Evolutionary conservation across 2,113 vertebrate genomes (phyloP).

Genomic region (Anser brachyrhynchus): DNA sequence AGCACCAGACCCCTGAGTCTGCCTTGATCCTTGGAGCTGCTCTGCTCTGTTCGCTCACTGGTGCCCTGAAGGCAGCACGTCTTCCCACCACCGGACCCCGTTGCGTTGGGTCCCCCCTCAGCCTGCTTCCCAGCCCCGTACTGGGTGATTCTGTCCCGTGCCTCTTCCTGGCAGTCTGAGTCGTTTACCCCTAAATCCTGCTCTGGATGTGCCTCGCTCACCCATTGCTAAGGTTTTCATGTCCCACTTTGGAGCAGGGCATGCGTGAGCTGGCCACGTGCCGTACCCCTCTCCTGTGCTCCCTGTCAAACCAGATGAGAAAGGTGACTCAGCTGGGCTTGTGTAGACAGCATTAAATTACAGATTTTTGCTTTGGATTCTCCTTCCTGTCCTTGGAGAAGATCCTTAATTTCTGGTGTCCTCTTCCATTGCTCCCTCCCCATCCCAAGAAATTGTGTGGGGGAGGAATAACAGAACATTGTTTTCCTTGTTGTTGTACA

Average conservation of each 20-base stretch:
- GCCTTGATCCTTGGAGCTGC: background rate
- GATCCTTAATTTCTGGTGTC: background rate
- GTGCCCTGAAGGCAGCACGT: background rate
- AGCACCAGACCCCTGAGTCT: background rate
- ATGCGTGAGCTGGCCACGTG: background rate
- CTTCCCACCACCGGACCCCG: background rate
- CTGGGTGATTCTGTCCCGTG: background rate
- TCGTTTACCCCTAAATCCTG: background rate
- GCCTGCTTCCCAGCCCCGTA: background rate
- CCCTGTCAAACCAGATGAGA: background rate
- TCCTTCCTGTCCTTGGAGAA: background rate
- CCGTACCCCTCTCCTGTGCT: background rate
- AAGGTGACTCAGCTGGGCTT: background rate
- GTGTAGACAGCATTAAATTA: background rate
- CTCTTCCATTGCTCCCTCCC: background rate
- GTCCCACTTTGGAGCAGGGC: background rate
- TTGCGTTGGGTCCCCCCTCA: background rate
- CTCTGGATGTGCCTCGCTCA: background rate
- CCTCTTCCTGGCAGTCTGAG: background rate
- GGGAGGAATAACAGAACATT: background rate
- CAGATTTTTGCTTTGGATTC: background rate
- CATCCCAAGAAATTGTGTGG: background rate
- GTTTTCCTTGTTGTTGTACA: background rate
- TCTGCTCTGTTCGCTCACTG: background rate
- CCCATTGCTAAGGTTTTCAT: background rate